These are phyloP conservation scores for Callosobruchus maculatus DNA, from an alignment of 2,888 invertebrate species.

Conservation along the genomic window DNA sequence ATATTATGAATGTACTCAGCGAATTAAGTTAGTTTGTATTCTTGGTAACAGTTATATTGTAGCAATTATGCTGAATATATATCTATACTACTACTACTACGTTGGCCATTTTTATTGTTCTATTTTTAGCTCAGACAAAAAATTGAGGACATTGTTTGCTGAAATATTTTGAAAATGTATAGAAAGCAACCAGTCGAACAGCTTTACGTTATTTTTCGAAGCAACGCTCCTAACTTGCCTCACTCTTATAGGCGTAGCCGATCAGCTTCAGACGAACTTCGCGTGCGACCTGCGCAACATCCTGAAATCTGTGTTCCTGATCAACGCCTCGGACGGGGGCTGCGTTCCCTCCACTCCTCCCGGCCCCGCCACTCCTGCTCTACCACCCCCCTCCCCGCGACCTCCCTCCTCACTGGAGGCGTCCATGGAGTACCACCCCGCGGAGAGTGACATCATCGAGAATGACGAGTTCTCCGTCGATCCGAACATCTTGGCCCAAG, in stretches of 20 bases:
- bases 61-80: too few relatives aligned
- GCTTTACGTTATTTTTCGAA: too few relatives aligned
- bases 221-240: too few relatives aligned
- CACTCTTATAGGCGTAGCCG: slow-evolving; percentile 65
- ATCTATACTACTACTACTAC: too few relatives aligned
- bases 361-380: slow-evolving; percentile 17
- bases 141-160: too few relatives aligned
- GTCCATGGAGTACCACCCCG: slow-evolving; percentile 56
- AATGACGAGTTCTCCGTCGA: slow-evolving; percentile 49
- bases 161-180: too few relatives aligned
- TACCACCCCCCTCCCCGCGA: slow-evolving; percentile 16
- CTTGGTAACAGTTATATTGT: too few relatives aligned
- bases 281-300: slow-evolving; percentile 95
- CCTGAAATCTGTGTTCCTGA: slow-evolving; percentile 89
- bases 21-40: too few relatives aligned
- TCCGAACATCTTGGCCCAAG: slow-evolving; percentile 49
- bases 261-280: slow-evolving; percentile 97
- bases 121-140: too few relatives aligned
- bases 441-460: slow-evolving; percentile 56
- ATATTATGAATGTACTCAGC: too few relatives aligned
- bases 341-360: slow-evolving; percentile 19
- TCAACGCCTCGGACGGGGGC: slow-evolving; percentile 61
- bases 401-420: slow-evolving; percentile 36
- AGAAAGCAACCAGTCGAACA: too few relatives aligned
- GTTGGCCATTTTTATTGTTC: too few relatives aligned